phyloP scores from a whole-genome alignment of 2,797 vertebrate genomes.

The Tangara arthus region DNA sequence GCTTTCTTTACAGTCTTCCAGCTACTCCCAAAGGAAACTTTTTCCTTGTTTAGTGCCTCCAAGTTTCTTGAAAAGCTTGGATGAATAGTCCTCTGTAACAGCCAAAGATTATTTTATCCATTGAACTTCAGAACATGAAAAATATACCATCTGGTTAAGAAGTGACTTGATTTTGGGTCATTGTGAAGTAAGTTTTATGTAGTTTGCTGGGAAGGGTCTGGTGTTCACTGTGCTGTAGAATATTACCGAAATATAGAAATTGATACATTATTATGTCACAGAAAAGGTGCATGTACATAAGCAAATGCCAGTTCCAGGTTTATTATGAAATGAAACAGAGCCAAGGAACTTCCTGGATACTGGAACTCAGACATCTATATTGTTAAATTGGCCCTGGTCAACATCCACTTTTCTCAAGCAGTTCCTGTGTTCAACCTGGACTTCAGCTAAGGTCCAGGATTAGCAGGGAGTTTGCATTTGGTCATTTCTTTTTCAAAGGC shows the following conservation, averaged over 20 bases:
- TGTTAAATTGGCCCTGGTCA: neutral
- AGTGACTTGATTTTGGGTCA: slow-evolving; percentile 9
- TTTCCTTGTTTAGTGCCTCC: slow-evolving; percentile 33
- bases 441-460: neutral
- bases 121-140: slow-evolving; percentile 4
- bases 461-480: neutral
- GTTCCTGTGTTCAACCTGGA: neutral
- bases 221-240: neutral
- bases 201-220: neutral
- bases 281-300: neutral
- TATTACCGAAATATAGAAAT: slow-evolving; percentile 12
- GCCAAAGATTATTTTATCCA: slow-evolving; percentile 45
- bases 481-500: neutral
- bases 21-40: slow-evolving; percentile 52
- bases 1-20: slow-evolving; percentile 45
- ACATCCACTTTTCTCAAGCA: neutral
- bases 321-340: neutral
- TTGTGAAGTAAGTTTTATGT: neutral
- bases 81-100: neutral
- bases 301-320: neutral
- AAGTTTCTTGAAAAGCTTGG: slow-evolving; percentile 39
- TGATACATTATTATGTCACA: slow-evolving; percentile 11
- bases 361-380: neutral
- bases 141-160: neutral
- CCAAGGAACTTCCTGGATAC: slow-evolving; percentile 22